Base-by-base conservation (phyloP, 2,888 invertebrate species). In the Halictus quadricinctus region DNA sequence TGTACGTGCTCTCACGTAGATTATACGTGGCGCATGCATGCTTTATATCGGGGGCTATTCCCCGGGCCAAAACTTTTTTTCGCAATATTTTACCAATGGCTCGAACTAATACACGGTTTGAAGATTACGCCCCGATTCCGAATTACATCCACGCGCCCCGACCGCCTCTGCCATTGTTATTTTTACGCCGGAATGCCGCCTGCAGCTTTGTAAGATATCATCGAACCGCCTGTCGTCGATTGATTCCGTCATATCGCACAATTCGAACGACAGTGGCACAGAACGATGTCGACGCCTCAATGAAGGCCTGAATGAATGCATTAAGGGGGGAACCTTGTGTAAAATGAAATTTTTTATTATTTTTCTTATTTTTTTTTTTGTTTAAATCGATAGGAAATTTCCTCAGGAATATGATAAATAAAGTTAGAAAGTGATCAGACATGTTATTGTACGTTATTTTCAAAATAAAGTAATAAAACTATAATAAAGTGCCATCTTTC, bases 21-120 rank as follows among this genome's bases (percentile, higher is more conserved):
- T 90, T 89, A 83, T 78, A 87, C 83, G 64, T 70, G 82, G 83
- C 86, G 85, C 91, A 90, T 84, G 72, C 76, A 81, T 60, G 76
- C 60, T 80, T 70, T 60, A 73, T 81, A 85, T 83, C 79, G 72
- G 13, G 25, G 41, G 43, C 48, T 43, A 8, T 70, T 50, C 43
- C 15, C 50, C 25, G 29, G 46, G 43, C n/a, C 72, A 29, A 54
- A 64, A 29, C 36, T 70, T 54, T 54, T 70, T 74, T n/a, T 48
- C 46, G 70, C 80, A 80, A 80, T 80, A 72, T 80, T 85, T 80
- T 1, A 75, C 12, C 25, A n/a, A 70, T 69, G 29, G 60, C 48
- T 84, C 80, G 46, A 72, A 80, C 54, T 76, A 80, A 80, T 72
- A 50, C 80, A 3, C 60, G 72, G 46, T 25, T 50, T 73, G 29